Evolutionary conservation across 1,140 invertebrate species (phyloP).

Genomic region (Melipona quadrifasciata): DNA sequence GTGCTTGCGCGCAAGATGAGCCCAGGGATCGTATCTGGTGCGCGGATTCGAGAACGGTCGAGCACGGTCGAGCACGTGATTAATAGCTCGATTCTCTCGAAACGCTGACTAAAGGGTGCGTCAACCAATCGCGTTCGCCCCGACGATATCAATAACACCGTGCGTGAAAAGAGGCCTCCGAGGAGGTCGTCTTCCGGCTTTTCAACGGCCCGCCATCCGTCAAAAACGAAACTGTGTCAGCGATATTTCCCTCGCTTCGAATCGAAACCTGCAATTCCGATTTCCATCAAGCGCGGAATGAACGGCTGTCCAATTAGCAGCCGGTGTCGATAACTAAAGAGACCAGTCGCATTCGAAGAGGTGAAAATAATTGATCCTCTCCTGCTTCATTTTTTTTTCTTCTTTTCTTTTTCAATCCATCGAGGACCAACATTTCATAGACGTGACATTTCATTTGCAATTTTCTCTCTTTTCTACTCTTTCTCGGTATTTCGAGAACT

Average conservation of each 20-base stretch:
- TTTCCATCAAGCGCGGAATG: background rate
- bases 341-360: background rate
- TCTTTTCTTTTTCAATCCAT: too few species aligned
- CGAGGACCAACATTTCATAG: too few species aligned
- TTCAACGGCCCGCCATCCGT: conserved; percentile 5
- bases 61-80: conserved; percentile 60
- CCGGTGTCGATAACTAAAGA: background rate
- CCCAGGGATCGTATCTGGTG: background rate
- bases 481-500: too few species aligned
- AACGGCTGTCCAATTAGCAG: background rate
- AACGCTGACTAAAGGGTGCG: conserved; percentile 67
- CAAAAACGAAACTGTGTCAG: conserved; percentile 18
- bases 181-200: conserved; percentile 3
- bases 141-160: conserved; percentile 59
- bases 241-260: background rate
- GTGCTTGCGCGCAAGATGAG: background rate
- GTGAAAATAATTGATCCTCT: background rate
- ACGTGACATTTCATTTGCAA: too few species aligned
- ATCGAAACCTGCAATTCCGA: background rate
- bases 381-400: too few species aligned
- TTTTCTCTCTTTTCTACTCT: too few species aligned
- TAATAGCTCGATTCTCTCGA: conserved; percentile 70
- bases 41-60: conserved; percentile 32
- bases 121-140: conserved; percentile 33
- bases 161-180: conserved; percentile 24